phyloP scores from a whole-genome alignment of 2,888 invertebrate genomes.

The Tetranychus piercei region DNA sequence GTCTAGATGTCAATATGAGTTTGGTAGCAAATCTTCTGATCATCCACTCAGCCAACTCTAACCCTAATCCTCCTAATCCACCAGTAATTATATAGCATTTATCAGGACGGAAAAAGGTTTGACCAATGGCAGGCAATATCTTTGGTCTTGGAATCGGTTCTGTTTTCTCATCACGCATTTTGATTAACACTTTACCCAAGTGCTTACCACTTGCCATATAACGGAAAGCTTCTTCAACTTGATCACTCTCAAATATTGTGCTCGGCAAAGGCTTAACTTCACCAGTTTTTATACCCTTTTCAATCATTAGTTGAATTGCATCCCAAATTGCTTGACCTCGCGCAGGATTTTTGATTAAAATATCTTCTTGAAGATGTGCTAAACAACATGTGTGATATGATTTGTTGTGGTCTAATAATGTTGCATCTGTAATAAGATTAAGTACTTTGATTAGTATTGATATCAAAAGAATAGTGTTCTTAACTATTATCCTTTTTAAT shows the following conservation, averaged over 20 bases:
- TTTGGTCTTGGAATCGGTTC: not conserved
- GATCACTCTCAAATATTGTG: conserved; percentile 62
- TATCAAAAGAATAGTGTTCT: too few species aligned
- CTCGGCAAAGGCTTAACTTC: conserved; percentile 58
- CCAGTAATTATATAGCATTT: conserved; percentile 40
- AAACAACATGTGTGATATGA: conserved; percentile 7
- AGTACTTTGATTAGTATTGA: not conserved
- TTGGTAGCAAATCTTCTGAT: conserved; percentile 63
- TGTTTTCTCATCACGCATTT: conserved; percentile 62
- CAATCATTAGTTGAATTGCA: not conserved
- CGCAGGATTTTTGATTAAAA: not conserved
- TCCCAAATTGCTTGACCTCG: not conserved
- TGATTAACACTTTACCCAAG: conserved; percentile 83
- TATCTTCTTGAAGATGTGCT: conserved; percentile 10
- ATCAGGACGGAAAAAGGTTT: conserved; percentile 48
- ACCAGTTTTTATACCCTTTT: conserved; percentile 45
- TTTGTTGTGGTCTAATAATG: not conserved
- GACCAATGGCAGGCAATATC: conserved; percentile 40
- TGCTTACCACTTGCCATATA: conserved; percentile 96
- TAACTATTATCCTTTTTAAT: too few species aligned
- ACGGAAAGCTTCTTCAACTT: conserved; percentile 74
- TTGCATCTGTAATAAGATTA: not conserved
- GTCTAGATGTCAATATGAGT: conserved; percentile 67
- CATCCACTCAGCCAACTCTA: conserved; percentile 79
- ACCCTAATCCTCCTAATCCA: conserved; percentile 86